Evolutionary conservation across 2,797 vertebrate genomes (phyloP).

Genomic region (Emys orbicularis): DNA sequence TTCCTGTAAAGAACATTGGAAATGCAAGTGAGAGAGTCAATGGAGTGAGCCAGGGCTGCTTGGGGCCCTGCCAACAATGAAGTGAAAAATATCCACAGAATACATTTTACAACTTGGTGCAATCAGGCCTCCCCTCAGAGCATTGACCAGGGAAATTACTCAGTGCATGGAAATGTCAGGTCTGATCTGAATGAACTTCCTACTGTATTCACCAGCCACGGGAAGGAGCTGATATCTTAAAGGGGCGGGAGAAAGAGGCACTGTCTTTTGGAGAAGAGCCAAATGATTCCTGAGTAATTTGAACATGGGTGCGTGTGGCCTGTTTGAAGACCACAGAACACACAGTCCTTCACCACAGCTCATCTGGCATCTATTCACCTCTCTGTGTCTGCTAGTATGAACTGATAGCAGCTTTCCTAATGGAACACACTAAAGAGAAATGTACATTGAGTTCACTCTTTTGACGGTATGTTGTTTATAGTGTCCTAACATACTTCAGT

Average conservation of each 20-base stretch:
- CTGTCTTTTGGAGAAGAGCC: neutral
- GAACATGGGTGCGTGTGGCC: neutral
- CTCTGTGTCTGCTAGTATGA: neutral
- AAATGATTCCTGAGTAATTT: neutral
- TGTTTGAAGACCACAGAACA: neutral
- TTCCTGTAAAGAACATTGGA: conserved; percentile 53
- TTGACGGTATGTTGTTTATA: neutral
- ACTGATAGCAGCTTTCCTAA: neutral
- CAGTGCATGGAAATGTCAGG: neutral
- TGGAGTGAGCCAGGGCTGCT: neutral
- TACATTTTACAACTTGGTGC: neutral
- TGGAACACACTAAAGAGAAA: neutral
- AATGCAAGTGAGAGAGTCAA: conserved; percentile 45
- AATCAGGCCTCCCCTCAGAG: neutral
- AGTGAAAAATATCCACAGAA: conserved; percentile 48
- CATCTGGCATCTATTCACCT: neutral
- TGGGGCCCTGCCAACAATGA: conserved; percentile 19
- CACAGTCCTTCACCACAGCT: neutral
- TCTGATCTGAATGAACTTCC: neutral
- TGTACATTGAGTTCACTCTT: neutral
- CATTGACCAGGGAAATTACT: neutral
- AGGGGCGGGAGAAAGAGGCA: neutral
- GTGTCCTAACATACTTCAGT: too few species aligned
- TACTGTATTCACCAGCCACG: neutral
- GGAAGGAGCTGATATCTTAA: neutral